phyloP scores from a whole-genome alignment of 2,113 vertebrate species.

The Psephotus haematonotus region DNA sequence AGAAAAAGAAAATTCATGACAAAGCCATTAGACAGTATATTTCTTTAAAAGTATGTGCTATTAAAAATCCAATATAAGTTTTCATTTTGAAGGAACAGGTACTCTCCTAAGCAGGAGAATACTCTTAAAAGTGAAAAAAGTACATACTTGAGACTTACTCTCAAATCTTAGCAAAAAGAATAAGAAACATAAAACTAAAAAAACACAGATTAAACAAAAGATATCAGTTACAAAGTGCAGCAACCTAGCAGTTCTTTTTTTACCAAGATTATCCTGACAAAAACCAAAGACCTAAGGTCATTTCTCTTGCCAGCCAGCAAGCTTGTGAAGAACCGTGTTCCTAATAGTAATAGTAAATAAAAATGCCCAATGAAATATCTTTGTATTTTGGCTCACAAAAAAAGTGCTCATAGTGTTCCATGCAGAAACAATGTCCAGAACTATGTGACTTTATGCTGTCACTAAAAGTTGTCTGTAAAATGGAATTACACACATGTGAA shows the following conservation, averaged over 20 bases:
- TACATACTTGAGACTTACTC: background rate
- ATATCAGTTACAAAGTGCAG: background rate
- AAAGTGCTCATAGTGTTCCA: background rate
- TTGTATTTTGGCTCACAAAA: background rate
- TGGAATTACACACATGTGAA: background rate
- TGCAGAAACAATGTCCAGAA: background rate
- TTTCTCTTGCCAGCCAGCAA: background rate
- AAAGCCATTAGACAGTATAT: background rate
- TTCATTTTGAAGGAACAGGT: background rate
- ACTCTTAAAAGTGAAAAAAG: background rate
- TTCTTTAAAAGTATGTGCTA: background rate
- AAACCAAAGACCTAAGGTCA: conserved; percentile 2
- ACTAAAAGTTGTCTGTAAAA: background rate
- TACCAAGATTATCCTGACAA: background rate
- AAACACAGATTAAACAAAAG: conserved; percentile 21
- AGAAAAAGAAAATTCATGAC: background rate
- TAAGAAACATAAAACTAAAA: background rate
- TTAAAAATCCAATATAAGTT: background rate
- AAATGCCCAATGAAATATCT: background rate
- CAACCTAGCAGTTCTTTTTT: background rate
- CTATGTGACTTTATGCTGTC: background rate
- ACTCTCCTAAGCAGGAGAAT: background rate
- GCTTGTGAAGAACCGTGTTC: background rate
- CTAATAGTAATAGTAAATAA: background rate
- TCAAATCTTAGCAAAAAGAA: background rate